Evolutionary conservation across 2,888 invertebrate species (phyloP).

Genomic region (Tipula helvola): DNA sequence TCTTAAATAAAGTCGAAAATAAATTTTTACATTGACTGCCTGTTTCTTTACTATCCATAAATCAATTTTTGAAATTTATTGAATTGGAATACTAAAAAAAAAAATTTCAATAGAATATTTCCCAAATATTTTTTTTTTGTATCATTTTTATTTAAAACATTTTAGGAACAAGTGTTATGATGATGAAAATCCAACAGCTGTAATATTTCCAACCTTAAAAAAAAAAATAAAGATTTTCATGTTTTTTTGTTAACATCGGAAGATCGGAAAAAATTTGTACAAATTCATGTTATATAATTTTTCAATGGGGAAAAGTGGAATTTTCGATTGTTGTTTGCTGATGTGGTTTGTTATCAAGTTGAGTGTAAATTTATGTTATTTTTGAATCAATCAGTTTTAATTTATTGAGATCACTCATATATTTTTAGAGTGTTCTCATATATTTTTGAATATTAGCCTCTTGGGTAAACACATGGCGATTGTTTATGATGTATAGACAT

Average conservation of each 20-base stretch:
- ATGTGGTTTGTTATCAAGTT: neutral
- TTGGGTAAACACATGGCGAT: neutral
- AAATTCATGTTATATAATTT: neutral
- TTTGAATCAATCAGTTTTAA: neutral
- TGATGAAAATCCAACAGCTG: neutral
- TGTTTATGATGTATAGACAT: neutral
- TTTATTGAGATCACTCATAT: neutral
- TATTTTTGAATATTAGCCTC: neutral
- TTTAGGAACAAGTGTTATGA: neutral
- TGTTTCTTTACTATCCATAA: neutral
- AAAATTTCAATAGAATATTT: neutral
- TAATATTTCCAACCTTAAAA: neutral
- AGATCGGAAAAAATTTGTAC: neutral
- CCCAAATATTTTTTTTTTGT: neutral
- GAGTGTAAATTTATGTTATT: neutral
- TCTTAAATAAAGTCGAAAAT: neutral
- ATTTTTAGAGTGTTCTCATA: neutral
- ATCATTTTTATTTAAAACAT: neutral
- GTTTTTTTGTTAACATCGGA: neutral
- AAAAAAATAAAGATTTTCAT: neutral
- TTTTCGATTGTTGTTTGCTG: neutral
- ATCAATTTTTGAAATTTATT: neutral
- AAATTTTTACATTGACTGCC: neutral
- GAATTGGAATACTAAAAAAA: neutral
- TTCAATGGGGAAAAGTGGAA: neutral